Evolutionary conservation across 2,888 invertebrate genomes (phyloP).

Genomic region (Noctua fimbriata): DNA sequence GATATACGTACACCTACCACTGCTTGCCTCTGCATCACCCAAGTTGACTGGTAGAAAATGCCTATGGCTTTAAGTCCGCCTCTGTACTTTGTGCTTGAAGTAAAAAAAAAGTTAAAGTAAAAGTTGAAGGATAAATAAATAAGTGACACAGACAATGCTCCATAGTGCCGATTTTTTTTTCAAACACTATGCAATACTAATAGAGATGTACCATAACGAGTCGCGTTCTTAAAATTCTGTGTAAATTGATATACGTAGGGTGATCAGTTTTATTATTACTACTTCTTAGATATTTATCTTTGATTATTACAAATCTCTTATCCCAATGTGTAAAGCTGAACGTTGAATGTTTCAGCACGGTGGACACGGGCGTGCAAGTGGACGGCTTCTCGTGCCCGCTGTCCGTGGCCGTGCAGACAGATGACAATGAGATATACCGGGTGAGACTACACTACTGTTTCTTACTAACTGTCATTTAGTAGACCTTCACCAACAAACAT

Average conservation of each 20-base stretch:
- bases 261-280: neutral
- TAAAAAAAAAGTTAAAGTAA: no score
- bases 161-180: neutral
- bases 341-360: constrained; percentile 74
- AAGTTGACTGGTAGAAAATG: no score
- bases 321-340: neutral
- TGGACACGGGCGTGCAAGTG: constrained; percentile 84
- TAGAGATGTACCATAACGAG: neutral
- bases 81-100: no score
- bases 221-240: neutral
- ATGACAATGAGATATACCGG: constrained; percentile 77
- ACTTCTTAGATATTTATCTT: neutral
- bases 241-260: neutral
- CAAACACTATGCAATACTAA: neutral
- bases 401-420: constrained; percentile 87
- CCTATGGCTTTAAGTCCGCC: no score
- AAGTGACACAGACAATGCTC: no score
- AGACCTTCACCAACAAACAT: neutral
- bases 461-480: neutral
- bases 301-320: neutral
- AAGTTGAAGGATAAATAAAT: no score
- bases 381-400: constrained; percentile 76
- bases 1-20: no score
- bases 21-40: no score
- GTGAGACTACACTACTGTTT: constrained; percentile 62